These are phyloP conservation scores for Helostoma temminkii DNA, from an alignment of 2,797 vertebrate species.

Conservation along the genomic window DNA sequence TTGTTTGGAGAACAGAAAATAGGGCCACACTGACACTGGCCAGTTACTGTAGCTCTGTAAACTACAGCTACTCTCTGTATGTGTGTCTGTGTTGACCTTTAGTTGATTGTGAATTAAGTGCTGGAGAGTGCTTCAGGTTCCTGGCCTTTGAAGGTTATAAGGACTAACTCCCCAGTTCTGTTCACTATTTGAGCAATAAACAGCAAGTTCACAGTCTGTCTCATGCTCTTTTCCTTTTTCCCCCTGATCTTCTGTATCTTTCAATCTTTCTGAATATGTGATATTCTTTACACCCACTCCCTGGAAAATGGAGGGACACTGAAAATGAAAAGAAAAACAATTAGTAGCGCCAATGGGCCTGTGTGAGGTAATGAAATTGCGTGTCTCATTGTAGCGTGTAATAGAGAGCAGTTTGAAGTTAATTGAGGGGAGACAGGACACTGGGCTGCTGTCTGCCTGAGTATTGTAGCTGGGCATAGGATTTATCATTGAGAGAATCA, in stretches of 20 bases:
- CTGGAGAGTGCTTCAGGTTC: conserved; percentile 59
- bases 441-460: conserved; percentile 68
- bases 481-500: conserved; percentile 74
- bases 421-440: conserved; percentile 84
- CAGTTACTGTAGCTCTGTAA: conserved; percentile 58
- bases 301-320: conserved; percentile 59
- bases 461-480: conserved; percentile 58
- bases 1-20: conserved; percentile 47
- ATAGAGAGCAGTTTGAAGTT: conserved; percentile 86
- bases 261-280: conserved; percentile 39
- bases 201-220: conserved; percentile 30
- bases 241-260: conserved; percentile 32
- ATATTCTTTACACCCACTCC: conserved; percentile 51
- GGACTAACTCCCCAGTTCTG: conserved; percentile 53
- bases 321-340: conserved; percentile 81
- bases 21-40: conserved; percentile 34
- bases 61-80: conserved; percentile 44
- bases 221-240: conserved; percentile 4
- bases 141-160: conserved; percentile 75
- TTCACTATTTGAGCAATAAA: conserved; percentile 64
- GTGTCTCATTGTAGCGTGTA: conserved; percentile 84
- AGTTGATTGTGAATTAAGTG: conserved; percentile 76
- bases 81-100: conserved; percentile 74
- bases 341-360: conserved; percentile 74
- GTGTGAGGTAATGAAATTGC: conserved; percentile 81